phyloP scores from a whole-genome alignment of 2,888 invertebrate species.

The Caenorhabditis zanzibari region DNA sequence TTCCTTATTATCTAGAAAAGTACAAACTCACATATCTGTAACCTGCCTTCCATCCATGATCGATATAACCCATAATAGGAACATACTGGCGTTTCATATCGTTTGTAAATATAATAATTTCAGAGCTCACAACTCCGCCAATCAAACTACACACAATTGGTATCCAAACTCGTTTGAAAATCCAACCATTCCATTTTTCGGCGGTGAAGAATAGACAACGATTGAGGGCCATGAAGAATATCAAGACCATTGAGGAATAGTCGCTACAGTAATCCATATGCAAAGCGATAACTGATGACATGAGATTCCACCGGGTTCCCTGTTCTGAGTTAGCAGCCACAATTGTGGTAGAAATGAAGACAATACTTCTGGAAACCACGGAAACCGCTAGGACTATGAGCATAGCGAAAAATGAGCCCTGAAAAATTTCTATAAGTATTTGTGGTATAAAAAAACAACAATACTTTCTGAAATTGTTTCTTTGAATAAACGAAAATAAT shows the following conservation, averaged over 20 bases:
- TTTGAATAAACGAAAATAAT: not conserved
- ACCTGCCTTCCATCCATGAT: not conserved
- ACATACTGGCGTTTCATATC: not conserved
- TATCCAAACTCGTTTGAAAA: not conserved
- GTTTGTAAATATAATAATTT: not conserved
- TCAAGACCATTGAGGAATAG: not conserved
- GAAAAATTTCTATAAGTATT: not conserved
- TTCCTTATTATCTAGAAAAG: too few species aligned
- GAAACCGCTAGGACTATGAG: not conserved
- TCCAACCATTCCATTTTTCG: not conserved
- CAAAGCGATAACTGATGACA: too few species aligned
- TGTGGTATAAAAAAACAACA: too few species aligned
- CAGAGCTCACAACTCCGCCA: not conserved
- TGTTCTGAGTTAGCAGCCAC: not conserved
- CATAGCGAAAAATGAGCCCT: not conserved
- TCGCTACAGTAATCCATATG: not conserved
- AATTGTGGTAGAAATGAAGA: not conserved
- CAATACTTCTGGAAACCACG: not conserved
- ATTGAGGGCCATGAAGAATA: not conserved
- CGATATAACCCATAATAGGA: not conserved
- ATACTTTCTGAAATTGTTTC: not conserved
- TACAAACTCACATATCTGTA: not conserved
- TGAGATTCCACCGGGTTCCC: too few species aligned
- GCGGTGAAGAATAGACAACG: not conserved
- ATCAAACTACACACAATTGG: not conserved